phyloP scores from a whole-genome alignment of 2,113 vertebrate species.

The Eubucco bourcierii region DNA sequence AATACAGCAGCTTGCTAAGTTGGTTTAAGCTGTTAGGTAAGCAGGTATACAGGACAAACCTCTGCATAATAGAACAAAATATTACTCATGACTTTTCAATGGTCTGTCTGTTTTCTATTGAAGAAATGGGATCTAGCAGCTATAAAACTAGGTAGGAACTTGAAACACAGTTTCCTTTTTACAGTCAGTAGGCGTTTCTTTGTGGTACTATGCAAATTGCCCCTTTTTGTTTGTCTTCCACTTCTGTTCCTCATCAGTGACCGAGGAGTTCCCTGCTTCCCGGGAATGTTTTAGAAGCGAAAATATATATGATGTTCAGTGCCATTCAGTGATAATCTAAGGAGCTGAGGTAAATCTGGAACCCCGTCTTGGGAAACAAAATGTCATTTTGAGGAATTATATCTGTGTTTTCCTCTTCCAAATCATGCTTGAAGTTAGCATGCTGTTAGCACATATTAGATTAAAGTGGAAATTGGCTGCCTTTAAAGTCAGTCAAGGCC shows the following conservation, averaged over 20 bases:
- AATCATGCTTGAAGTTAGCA: neutral
- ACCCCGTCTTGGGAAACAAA: neutral
- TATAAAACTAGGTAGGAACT: neutral
- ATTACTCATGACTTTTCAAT: neutral
- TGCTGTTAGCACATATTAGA: neutral
- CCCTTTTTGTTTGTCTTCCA: neutral
- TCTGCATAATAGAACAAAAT: neutral
- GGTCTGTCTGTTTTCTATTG: neutral
- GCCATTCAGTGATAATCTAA: neutral
- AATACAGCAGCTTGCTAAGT: neutral
- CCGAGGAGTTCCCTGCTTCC: neutral
- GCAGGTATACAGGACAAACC: neutral
- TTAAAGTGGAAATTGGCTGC: neutral
- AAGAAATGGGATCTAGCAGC: neutral
- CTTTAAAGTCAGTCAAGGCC: neutral
- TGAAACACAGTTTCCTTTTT: neutral
- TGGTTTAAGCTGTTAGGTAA: neutral
- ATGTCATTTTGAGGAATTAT: neutral
- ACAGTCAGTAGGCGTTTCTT: neutral
- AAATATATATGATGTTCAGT: neutral
- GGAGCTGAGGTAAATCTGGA: neutral
- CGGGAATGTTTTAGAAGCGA: neutral
- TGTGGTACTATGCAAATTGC: neutral
- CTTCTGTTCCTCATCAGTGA: neutral
- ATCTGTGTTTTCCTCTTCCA: neutral